phyloP scores from a whole-genome alignment of 1,140 invertebrate genomes.

The Orchestia grillus region DNA sequence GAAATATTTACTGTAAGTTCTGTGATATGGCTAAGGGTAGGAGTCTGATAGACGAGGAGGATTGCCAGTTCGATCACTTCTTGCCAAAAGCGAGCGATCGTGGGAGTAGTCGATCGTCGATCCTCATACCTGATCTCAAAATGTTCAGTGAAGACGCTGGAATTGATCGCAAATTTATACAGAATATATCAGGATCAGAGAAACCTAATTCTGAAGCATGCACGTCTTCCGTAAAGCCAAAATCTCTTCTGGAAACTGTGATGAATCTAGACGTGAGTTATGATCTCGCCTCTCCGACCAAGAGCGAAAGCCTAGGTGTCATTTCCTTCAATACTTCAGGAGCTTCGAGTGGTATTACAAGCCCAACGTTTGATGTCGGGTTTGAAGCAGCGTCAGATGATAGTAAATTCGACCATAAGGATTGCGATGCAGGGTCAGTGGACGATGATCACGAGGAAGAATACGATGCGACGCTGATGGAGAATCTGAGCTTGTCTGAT shows the following conservation, averaged over 20 bases:
- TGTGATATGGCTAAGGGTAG: background rate
- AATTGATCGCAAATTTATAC: slow-evolving; percentile 13
- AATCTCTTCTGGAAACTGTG: slow-evolving; percentile 27
- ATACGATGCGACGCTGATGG: background rate
- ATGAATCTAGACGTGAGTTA: slow-evolving; percentile 13
- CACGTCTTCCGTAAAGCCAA: background rate
- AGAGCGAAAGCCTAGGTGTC: background rate
- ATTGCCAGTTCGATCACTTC: slow-evolving; percentile 1
- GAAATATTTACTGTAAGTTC: slow-evolving; percentile 14
- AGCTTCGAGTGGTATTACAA: background rate
- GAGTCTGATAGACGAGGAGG: slow-evolving; percentile 9
- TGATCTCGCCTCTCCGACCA: background rate
- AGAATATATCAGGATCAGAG: slow-evolving; percentile 23
- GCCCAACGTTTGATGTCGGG: background rate
- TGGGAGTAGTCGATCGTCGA: background rate
- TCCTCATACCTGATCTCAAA: slow-evolving; percentile 17
- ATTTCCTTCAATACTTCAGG: background rate
- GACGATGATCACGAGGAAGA: background rate
- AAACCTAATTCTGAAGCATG: background rate
- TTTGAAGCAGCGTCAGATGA: background rate
- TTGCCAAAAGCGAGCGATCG: background rate
- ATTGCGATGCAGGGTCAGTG: background rate
- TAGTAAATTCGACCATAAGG: background rate
- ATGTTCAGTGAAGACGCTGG: slow-evolving; percentile 27
- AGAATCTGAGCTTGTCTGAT: background rate